Base-by-base conservation (phyloP, 2,888 invertebrate genomes). In the Andrena haemorrhoa region DNA sequence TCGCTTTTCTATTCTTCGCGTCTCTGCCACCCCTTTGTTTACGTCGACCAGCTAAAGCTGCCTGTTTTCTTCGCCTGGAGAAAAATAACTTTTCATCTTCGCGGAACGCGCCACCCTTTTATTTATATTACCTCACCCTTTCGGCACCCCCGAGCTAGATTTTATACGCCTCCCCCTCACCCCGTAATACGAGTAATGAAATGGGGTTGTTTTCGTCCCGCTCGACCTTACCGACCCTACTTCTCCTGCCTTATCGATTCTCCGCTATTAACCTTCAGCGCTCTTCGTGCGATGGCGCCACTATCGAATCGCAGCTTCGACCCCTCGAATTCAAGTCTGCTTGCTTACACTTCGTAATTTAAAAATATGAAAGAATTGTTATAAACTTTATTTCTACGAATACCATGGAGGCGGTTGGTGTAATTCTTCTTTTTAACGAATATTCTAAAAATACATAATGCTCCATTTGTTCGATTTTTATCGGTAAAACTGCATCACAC, bases 51-150 rank as follows among this genome's bases (percentile, higher is more conserved):
- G 60, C 51, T 56, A 79, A 85, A 86, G 86, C 91, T 92, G 86
- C 82, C 87, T 89, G 85, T 86, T 86, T 84, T 82, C 79, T 65
- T 79, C 71, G 61, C 71, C 61, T 4, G 3, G 23, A 64, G 73
- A 82, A 89, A 86, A 90, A 91, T 90, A 91, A 91, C 88, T 89
- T 91, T 90, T 91, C 89, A 86, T 91, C 85, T 84, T 79, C 84
- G 64, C 81, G 72, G 83, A 73, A 81, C 65, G n/a, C 56, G 71
- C 81, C 86, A 86, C 83, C 87, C 89, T 88, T 81, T 85, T 88
- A 88, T 89, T 90, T 89, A 87, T 86, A 86, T 78, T 75, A 75
- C 12, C 49, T 31, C 70, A 65, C 56, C 83, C 81, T 79, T 83
- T 79, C 70, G 68, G 3, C 77, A 16, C 16, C 60, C 53, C 29